phyloP scores from a whole-genome alignment of 1,140 invertebrate species.

The Cheumatopsyche charites region DNA sequence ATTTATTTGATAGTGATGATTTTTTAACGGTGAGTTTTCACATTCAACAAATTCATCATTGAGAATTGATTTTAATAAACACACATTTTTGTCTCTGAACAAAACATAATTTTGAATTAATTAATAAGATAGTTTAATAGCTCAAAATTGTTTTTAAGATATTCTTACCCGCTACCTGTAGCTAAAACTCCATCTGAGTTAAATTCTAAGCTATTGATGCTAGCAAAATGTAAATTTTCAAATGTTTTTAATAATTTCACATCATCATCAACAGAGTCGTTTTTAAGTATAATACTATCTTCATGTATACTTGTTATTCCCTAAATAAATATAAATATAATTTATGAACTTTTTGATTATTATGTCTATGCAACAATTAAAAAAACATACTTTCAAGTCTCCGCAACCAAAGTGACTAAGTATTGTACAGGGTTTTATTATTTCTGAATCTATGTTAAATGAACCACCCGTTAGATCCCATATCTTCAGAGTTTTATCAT shows the following conservation, averaged over 20 bases:
- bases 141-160: neutral
- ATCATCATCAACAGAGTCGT: slow-evolving; percentile 55
- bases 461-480: slow-evolving; percentile 65
- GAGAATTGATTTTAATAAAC: slow-evolving; percentile 56
- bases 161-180: slow-evolving; percentile 63
- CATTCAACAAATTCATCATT: slow-evolving; percentile 59
- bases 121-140: neutral
- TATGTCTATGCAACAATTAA: neutral
- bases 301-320: slow-evolving; percentile 52
- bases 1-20: slow-evolving; percentile 69
- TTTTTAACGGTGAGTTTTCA: slow-evolving; percentile 60
- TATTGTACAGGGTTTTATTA: slow-evolving; percentile 50
- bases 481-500: slow-evolving; percentile 72
- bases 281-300: slow-evolving; percentile 51
- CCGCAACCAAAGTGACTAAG: slow-evolving; percentile 43
- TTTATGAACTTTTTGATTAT: too few species aligned
- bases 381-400: slow-evolving; percentile 43
- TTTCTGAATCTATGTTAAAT: slow-evolving; percentile 58
- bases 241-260: slow-evolving; percentile 60
- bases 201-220: slow-evolving; percentile 66
- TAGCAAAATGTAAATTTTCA: slow-evolving; percentile 59
- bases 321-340: slow-evolving; percentile 25
- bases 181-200: slow-evolving; percentile 59
- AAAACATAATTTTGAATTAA: slow-evolving; percentile 2
- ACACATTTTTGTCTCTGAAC: slow-evolving; percentile 64